phyloP scores from a whole-genome alignment of 2,797 vertebrate genomes.

The Gymnopithys bicolor region DNA sequence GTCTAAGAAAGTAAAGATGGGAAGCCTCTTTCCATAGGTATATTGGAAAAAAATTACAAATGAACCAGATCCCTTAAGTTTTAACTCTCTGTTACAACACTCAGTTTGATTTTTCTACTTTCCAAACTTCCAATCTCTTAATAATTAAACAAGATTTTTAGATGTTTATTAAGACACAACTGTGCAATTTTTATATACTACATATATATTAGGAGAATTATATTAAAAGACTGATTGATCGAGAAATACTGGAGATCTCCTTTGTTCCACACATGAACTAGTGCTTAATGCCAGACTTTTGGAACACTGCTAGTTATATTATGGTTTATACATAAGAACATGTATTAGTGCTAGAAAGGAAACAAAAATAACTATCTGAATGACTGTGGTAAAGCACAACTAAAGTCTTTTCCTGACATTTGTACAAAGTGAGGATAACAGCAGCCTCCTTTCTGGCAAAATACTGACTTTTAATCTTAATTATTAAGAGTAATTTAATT shows the following conservation, averaged over 20 bases:
- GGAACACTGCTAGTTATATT: background rate
- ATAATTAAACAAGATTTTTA: background rate
- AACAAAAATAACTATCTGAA: background rate
- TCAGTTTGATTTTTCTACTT: background rate
- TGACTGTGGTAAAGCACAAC: background rate
- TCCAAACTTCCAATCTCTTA: background rate
- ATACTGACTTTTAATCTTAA: background rate
- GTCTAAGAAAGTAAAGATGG: background rate
- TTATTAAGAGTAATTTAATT: constrained; percentile 20
- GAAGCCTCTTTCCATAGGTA: background rate
- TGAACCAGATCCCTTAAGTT: background rate
- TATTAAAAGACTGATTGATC: background rate
- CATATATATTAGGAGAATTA: background rate
- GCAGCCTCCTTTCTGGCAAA: background rate
- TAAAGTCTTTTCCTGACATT: background rate
- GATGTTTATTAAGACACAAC: background rate
- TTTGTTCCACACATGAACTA: background rate
- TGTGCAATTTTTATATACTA: background rate
- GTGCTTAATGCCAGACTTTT: background rate
- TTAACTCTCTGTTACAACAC: background rate
- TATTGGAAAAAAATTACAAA: background rate
- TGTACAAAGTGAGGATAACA: background rate
- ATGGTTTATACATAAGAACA: background rate
- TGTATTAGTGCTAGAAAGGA: background rate
- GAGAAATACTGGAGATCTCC: background rate